These are phyloP conservation scores for Potamilus streckersoni DNA, from an alignment of 1,140 invertebrate species.

Conservation along the genomic window DNA sequence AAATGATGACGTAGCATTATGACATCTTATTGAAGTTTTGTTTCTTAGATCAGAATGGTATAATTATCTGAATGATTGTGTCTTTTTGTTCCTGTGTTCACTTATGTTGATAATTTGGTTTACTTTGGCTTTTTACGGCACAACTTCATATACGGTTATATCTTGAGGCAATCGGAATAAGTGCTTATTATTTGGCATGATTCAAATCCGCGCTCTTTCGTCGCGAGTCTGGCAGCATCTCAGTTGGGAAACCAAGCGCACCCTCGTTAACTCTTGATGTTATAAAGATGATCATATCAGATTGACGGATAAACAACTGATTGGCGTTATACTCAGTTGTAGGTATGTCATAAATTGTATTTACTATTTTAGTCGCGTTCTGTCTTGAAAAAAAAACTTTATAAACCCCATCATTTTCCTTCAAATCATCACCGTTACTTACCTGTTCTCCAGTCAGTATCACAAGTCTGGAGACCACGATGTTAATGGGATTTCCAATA, in stretches of 20 bases:
- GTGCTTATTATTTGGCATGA: too few species aligned
- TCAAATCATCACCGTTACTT: conserved; percentile 22
- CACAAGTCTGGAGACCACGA: conserved; percentile 86
- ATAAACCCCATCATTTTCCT: background rate
- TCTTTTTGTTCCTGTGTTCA: too few species aligned
- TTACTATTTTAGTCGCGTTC: background rate
- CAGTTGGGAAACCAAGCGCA: background rate
- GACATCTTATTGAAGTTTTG: too few species aligned
- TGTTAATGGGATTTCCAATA: conserved; percentile 89
- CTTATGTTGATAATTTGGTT: too few species aligned
- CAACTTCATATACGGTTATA: too few species aligned
- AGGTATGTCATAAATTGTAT: background rate
- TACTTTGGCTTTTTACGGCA: too few species aligned
- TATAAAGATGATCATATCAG: background rate
- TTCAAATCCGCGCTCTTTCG: too few species aligned
- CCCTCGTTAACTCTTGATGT: background rate
- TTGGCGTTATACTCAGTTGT: background rate
- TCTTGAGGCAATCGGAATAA: too few species aligned
- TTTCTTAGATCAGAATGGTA: too few species aligned
- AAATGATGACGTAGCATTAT: too few species aligned
- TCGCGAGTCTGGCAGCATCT: too few species aligned
- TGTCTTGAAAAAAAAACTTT: background rate
- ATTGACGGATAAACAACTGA: background rate
- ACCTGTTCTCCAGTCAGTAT: conserved; percentile 78
- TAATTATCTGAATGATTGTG: too few species aligned